Evolutionary conservation across 2,888 invertebrate species (phyloP).

Genomic region (Chaetoderma sp.): DNA sequence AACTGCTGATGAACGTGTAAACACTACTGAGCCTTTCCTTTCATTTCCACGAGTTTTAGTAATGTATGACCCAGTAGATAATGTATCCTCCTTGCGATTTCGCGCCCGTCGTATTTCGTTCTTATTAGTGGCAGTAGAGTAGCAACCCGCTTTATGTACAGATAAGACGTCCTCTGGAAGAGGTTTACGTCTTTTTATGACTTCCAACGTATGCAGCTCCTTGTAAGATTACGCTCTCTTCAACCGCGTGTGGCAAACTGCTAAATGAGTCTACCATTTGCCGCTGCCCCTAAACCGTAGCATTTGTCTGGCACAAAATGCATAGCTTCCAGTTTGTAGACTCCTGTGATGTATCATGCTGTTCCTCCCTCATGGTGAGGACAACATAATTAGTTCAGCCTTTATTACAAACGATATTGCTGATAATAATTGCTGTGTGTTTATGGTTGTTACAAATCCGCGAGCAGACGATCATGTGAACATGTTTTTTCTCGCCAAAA

Average conservation of each 20-base stretch:
- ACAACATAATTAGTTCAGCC: too few relatives aligned
- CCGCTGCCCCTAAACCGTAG: background rate
- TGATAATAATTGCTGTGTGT: too few relatives aligned
- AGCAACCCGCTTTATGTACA: background rate
- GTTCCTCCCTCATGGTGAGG: too few relatives aligned
- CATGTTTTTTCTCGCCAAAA: too few relatives aligned
- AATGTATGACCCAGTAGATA: background rate
- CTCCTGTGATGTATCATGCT: too few relatives aligned
- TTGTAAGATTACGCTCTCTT: background rate
- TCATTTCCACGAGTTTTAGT: background rate
- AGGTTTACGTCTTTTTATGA: background rate
- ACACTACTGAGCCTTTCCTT: too few relatives aligned
- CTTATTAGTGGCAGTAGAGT: background rate
- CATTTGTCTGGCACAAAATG: background rate
- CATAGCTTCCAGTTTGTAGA: background rate
- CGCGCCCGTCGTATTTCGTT: background rate
- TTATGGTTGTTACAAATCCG: too few relatives aligned
- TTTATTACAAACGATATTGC: too few relatives aligned
- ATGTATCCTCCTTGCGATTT: background rate
- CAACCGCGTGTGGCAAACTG: background rate
- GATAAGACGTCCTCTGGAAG: background rate
- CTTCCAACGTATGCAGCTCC: background rate
- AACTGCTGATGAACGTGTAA: background rate
- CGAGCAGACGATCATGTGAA: too few relatives aligned
- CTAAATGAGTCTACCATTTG: background rate